Evolutionary conservation across 2,797 vertebrate genomes (phyloP), one percentile per base, ranked within the genome.

Genomic region (Pterois miles): DNA sequence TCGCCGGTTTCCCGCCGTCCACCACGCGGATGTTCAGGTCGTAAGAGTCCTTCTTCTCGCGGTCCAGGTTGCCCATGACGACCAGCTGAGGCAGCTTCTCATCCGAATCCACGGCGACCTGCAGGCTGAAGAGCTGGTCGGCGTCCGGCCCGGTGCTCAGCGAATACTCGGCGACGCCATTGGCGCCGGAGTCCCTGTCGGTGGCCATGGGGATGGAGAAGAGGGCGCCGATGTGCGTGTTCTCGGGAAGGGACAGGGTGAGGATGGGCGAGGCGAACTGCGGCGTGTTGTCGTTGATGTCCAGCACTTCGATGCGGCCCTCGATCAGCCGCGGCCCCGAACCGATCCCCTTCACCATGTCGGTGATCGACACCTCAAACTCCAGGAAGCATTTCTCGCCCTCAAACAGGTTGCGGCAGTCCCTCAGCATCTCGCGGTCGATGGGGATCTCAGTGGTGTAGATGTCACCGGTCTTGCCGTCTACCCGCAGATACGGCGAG

Each of bases 231-330:
- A 97, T 91, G 38, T 96, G 96, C 2, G 97, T 99, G 91, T 99
- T 99, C 86, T 99, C 98, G 0, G 98, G 98, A 86, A 99, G 99
- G 76, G 97, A 95, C 70, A 99, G 89, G 0, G 96, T 96, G 76
- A 99, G 96, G 78, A 99, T 97, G 0, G 98, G 98, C 0, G 97
- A 98, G 78, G 96, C 91, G 38, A 99, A 99, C 93, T 99, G 98
- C 1, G 98, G 98, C 0, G 98, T 99, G 94, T 99, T 99, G 94
- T 99, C 98, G 0, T 99, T 99, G 87, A 99, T 97, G 86, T 99
- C 98, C 50, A 96, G 89, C 52, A 99, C 96, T 84, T 98, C 97
- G 12, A 99, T 98, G 86, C 97, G 96, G n/a, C 98, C 98, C 82
- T 99, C 98, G 0, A 99, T 95, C 18, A 99, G 94, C 67, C 98